Base-by-base conservation (phyloP, 2,113 vertebrate species). In the Myrmophylax atrothorax region DNA sequence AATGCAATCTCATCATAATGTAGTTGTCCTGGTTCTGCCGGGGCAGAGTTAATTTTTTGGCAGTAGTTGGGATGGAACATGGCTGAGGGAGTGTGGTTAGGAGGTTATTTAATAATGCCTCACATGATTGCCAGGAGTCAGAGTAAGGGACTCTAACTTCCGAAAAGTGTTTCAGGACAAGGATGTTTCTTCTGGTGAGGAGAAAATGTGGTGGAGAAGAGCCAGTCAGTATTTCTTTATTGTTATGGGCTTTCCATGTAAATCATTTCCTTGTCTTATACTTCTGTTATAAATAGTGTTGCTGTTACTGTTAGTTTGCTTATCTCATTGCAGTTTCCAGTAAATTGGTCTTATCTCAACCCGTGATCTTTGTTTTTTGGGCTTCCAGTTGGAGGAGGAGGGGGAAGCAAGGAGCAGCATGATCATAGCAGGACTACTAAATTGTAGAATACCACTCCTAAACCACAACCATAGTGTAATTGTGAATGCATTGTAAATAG, bases 341-440 rank as follows among this genome's bases (percentile, higher is more conserved):
- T 58, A 58, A 80, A 50, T 50, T 81, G 12, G 37, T 73, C 37
- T 73, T 58, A 19, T 28, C 33, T 59, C 44, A 59, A 28, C 18
- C 14, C 0, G 0, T 37, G 31, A 18, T 73, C 18, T 33, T 2
- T 14, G 18, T 18, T 44, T 50, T 80, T 66, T 58, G 22, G 44
- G 44, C 35, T 38, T 81, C 28, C 52, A 37, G 1, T 23, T 33
- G 26, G 35, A 66, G 22, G 14, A 44, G 14, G 17, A 31, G 18
- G 25, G 53, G 35, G 20, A 26, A 50, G 29, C 40, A 52, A 49
- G 35, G 35, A 38, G 26, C 15, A 23, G 26, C 0, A 0, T 56
- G 38, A 0, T 8, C 59, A 66, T 52, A 52, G 33, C 0, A 1
- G 12, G 44, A 20, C 18, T 44, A 10, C 33, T 28, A 7, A 37